Conservation (phyloP, 1,140 invertebrate genomes). For the Caenorhabditis brenneri region DNA sequence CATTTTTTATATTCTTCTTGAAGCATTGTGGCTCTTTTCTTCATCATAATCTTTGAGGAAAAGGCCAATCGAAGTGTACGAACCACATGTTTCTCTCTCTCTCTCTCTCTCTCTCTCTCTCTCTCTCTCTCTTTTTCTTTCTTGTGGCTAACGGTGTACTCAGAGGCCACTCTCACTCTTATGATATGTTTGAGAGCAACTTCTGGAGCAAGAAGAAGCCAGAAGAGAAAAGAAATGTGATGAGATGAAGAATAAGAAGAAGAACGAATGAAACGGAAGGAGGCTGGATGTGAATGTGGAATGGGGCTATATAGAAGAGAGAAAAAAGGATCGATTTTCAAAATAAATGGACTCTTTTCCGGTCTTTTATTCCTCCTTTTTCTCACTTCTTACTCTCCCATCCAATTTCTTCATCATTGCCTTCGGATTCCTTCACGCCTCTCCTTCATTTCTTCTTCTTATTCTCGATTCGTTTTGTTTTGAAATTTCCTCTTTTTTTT, state of each 20-base stretch:
- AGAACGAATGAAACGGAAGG: not conserved
- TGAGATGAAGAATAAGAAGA: not conserved
- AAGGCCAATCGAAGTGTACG: slow-evolving; percentile 3
- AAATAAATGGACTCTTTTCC: slow-evolving; percentile 28
- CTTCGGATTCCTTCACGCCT: not conserved
- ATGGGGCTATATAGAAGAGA: not conserved
- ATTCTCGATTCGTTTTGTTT: slow-evolving; percentile 32
- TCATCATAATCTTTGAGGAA: slow-evolving; percentile 28
- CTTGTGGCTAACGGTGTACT: slow-evolving; percentile 37
- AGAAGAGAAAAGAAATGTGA: not conserved
- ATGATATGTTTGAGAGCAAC: not conserved
- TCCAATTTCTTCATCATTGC: slow-evolving; percentile 5
- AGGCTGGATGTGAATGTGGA: not conserved
- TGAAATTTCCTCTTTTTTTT: not conserved
- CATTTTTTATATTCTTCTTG: not conserved
- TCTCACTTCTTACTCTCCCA: slow-evolving; percentile 28
- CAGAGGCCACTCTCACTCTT: slow-evolving; percentile 14
- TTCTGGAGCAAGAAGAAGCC: not conserved
- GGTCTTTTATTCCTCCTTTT: slow-evolving; percentile 36
- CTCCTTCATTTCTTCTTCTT: not conserved
- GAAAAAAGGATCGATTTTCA: slow-evolving; percentile 41
- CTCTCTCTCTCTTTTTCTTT: too few species aligned
- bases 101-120: too few species aligned
- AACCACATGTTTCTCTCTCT: slow-evolving; percentile 41
- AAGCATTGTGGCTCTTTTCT: slow-evolving; percentile 18